Conservation (phyloP, 2,888 invertebrate genomes). For the Ophion obscuratus region DNA sequence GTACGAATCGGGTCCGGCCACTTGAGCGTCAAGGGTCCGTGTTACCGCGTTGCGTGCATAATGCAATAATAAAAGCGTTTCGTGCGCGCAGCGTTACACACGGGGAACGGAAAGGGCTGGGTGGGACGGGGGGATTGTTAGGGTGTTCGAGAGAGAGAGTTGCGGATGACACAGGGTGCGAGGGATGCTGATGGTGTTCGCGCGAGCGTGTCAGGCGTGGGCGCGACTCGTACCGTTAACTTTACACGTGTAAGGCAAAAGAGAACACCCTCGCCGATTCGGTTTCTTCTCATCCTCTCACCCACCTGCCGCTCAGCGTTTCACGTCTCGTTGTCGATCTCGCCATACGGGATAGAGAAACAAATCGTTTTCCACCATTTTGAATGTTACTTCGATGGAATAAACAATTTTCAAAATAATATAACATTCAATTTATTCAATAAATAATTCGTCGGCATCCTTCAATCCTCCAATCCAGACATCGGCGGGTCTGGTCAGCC, state of each 20-base stretch:
- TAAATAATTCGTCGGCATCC: no score
- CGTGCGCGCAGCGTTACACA: constrained; percentile 69
- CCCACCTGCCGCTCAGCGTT: constrained; percentile 45
- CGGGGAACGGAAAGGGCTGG: constrained; percentile 9
- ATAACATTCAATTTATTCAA: no score
- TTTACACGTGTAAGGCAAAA: constrained; percentile 68
- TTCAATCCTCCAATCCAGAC: no score
- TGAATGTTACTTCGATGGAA: no score
- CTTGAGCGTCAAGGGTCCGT: constrained; percentile 71
- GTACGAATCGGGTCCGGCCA: constrained; percentile 66
- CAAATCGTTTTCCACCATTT: neutral
- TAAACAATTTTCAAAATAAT: no score
- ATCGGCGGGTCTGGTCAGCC: no score
- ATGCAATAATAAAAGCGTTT: constrained; percentile 73
- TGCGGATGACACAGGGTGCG: constrained; percentile 12
- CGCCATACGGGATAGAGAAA: neutral
- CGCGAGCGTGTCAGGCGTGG: constrained; percentile 60
- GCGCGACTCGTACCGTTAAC: constrained; percentile 56
- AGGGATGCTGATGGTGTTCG: constrained; percentile 31
- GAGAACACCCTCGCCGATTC: constrained; percentile 22
- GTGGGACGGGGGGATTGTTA: neutral
- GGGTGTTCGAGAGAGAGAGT: neutral
- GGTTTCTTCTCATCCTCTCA: neutral
- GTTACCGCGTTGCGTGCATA: constrained; percentile 72
- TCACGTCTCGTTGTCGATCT: neutral